Evolutionary conservation across 2,797 vertebrate species (phyloP).

Genomic region (Champsocephalus gunnari): DNA sequence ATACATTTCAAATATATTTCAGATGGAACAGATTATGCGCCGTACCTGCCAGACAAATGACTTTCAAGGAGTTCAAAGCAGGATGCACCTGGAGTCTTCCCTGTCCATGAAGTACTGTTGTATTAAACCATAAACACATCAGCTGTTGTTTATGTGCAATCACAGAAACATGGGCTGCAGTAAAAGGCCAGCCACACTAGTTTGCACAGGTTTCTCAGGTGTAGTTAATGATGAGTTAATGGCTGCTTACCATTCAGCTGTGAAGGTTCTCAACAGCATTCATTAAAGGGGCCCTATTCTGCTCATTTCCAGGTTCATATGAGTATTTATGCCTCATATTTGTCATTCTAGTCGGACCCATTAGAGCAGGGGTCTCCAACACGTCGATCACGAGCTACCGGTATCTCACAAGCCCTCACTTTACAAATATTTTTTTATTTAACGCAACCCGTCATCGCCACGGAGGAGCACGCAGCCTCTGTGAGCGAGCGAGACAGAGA

Average conservation of each 20-base stretch:
- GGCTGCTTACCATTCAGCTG: not conserved
- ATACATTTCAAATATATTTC: conserved; percentile 23
- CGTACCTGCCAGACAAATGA: conserved; percentile 6
- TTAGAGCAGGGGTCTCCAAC: too few species aligned
- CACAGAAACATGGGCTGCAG: not conserved
- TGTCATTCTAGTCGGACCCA: too few species aligned
- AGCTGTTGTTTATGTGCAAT: not conserved
- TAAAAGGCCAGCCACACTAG: not conserved
- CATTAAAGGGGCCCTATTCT: too few species aligned
- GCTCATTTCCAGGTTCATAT: too few species aligned
- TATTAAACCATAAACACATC: conserved; percentile 17
- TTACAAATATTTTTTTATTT: too few species aligned
- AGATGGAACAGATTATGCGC: not conserved
- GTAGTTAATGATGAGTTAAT: not conserved
- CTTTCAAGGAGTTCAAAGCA: not conserved
- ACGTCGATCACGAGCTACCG: too few species aligned
- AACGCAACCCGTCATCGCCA: too few species aligned
- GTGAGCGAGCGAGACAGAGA: too few species aligned
- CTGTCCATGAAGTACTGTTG: not conserved
- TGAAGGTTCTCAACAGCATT: too few species aligned
- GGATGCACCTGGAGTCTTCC: conserved; percentile 1
- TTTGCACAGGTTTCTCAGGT: not conserved
- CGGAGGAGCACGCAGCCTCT: too few species aligned
- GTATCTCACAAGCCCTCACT: too few species aligned
- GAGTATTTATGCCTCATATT: too few species aligned